These are phyloP conservation scores for Picus viridis DNA, from an alignment of 2,797 vertebrate species.

Conservation along the genomic window DNA sequence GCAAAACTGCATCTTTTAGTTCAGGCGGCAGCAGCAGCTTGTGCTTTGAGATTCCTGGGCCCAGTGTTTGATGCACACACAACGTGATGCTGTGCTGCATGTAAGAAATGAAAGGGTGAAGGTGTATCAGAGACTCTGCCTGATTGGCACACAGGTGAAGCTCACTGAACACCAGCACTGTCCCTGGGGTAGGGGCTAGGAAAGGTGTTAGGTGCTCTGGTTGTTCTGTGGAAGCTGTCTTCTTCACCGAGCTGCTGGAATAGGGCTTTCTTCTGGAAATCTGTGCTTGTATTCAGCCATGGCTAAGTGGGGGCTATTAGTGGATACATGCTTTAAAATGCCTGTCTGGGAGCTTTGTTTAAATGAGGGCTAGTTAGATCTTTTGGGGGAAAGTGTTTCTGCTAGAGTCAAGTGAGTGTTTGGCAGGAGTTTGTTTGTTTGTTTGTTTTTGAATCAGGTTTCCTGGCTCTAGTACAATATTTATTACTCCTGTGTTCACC, in stretches of 20 bases:
- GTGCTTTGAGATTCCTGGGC: accelerated
- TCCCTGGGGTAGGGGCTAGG: accelerated
- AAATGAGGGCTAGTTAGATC: not conserved
- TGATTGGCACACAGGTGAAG: accelerated
- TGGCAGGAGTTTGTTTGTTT: not conserved
- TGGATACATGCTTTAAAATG: not conserved
- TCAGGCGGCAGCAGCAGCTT: not conserved
- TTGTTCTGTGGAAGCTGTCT: not conserved
- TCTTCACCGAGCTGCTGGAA: not conserved
- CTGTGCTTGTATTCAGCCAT: accelerated
- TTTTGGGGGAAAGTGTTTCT: not conserved
- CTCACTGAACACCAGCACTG: not conserved
- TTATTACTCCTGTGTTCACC: not conserved
- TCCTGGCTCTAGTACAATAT: not conserved
- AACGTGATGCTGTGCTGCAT: accelerated
- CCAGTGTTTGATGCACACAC: not conserved
- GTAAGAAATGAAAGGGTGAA: not conserved
- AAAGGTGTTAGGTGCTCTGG: not conserved
- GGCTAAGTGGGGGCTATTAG: not conserved
- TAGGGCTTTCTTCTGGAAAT: not conserved
- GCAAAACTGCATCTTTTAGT: not conserved
- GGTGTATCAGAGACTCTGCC: not conserved
- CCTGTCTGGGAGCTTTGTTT: not conserved
- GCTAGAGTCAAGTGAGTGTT: not conserved
- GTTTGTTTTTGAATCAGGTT: not conserved